Base-by-base conservation (phyloP, 1,140 invertebrate species). In the Pinna nobilis region DNA sequence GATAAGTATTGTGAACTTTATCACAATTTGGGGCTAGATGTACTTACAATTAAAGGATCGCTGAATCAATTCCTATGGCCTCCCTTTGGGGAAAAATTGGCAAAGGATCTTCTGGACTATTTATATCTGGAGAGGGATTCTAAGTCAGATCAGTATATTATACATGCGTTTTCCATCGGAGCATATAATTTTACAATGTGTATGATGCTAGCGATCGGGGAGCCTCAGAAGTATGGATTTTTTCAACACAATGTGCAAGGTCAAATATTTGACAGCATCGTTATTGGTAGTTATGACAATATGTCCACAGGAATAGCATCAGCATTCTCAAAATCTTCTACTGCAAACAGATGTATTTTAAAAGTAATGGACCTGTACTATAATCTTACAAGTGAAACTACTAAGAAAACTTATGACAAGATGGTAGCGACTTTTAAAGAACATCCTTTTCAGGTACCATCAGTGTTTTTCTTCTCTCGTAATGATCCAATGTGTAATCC, bases 251-350 rank as follows among this genome's bases (percentile, higher is more conserved):
- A 50, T 11, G 68, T 82, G 6, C 60, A 69, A 20, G 78, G 75
- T 51, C 78, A 80, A 50, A 64, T 82, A 13, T 82, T 78, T 78
- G 80, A 82, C 61, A 82, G 80, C 25, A 70, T 82, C 32, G 78
- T 79, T 0, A 57, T 80, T 20, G 80, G 80, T 25, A 70, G 70
- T 7, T 78, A 78, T 30, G 76, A 80, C 4, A 63, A 76, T 32
- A 78, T 82, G 77, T 76, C 73, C 11, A 64, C 61, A 3, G 78
- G 78, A 33, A 71, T 82, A 33, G 60, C 73, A 5, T 23, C 44
- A 18, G 59, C 61, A 15, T 60, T 82, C n/a, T 65, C 76, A 13
- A 25, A 63, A 4, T 70, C 60, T 37, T 25, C 44, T 13, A 7
- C 23, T 30, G 30, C 76, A 25, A 67, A 53, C 32, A 72, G 47